phyloP scores from a whole-genome alignment of 1,140 invertebrate species.

The Heliconius congener region DNA sequence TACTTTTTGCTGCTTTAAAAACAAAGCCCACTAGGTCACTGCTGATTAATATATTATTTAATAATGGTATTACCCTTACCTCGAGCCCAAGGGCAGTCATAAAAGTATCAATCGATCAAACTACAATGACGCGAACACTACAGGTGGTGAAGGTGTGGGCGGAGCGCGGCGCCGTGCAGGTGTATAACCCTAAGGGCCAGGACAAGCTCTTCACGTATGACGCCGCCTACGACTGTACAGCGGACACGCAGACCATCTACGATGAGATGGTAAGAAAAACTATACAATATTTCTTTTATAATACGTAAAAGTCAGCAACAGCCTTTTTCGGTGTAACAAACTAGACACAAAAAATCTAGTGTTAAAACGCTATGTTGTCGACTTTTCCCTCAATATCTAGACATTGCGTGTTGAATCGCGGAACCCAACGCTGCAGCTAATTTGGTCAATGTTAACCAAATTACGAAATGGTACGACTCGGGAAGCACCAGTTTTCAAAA shows the following conservation, averaged over 20 bases:
- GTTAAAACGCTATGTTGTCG: too few relatives aligned
- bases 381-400: too few relatives aligned
- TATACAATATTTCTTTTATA: neutral
- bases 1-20: neutral
- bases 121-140: slow-evolving; percentile 17
- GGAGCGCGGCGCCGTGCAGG: slow-evolving; percentile 78
- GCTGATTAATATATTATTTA: neutral
- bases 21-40: neutral
- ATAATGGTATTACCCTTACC: neutral
- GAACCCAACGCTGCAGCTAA: too few relatives aligned
- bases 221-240: slow-evolving; percentile 93
- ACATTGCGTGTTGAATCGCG: too few relatives aligned
- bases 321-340: too few relatives aligned
- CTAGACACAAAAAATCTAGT: too few relatives aligned
- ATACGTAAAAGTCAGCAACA: neutral
- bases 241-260: slow-evolving; percentile 96
- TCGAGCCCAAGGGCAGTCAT: slow-evolving; percentile 1
- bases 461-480: too few relatives aligned
- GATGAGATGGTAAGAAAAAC: slow-evolving; percentile 87
- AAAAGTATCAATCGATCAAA: neutral
- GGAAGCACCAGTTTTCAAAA: too few relatives aligned
- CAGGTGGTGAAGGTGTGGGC: slow-evolving; percentile 78
- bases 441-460: too few relatives aligned
- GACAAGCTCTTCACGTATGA: slow-evolving; percentile 96
- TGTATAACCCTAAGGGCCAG: slow-evolving; percentile 80